Conservation (phyloP, 2,888 invertebrate species). For the Uropetala carovei region DNA sequence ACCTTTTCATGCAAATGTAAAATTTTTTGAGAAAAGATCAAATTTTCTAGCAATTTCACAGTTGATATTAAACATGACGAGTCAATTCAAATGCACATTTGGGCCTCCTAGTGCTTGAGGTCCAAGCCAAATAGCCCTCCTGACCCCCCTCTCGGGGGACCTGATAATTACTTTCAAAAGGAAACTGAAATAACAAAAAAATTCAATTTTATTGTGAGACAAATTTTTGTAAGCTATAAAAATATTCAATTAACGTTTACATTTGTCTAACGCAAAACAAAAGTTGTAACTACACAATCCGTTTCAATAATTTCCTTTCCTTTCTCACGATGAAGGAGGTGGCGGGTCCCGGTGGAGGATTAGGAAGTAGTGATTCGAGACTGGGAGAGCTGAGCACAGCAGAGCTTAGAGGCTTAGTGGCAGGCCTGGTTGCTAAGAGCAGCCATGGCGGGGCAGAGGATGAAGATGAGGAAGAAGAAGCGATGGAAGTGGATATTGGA, state of each 20-base stretch:
- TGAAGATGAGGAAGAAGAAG: conserved; percentile 70
- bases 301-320: background rate
- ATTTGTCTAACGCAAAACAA: background rate
- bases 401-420: conserved; percentile 83
- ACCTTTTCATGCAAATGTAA: too few species aligned
- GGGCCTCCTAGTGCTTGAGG: too few species aligned
- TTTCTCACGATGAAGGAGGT: conserved; percentile 78
- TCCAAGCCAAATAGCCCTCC: too few species aligned
- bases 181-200: too few species aligned
- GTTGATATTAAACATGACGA: too few species aligned
- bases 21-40: too few species aligned
- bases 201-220: too few species aligned
- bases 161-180: too few species aligned
- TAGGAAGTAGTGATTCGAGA: conserved; percentile 69
- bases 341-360: conserved; percentile 76
- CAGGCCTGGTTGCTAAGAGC: conserved; percentile 74
- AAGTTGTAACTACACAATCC: background rate
- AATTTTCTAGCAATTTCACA: too few species aligned
- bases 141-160: too few species aligned
- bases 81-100: too few species aligned
- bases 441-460: conserved; percentile 71
- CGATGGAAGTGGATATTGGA: conserved; percentile 53
- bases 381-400: conserved; percentile 85
- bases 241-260: background rate
- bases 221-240: too few species aligned